These are phyloP conservation scores for Phaethornis superciliosus DNA, from an alignment of 2,113 vertebrate genomes.

Conservation along the genomic window DNA sequence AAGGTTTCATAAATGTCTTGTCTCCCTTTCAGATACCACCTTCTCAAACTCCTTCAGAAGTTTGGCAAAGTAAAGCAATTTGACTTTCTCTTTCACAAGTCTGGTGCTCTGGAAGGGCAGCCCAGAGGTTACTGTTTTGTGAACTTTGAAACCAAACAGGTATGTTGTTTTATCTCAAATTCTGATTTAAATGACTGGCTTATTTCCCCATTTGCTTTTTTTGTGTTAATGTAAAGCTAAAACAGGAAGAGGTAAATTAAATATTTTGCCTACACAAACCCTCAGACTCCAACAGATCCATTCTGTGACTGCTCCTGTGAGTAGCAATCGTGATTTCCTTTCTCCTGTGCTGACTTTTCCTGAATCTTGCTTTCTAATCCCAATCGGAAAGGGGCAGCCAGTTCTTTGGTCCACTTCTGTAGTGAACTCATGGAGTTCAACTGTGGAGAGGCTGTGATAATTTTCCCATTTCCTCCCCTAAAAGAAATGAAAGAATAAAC, in stretches of 20 bases:
- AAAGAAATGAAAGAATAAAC: neutral
- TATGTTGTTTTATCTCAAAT: constrained; percentile 19
- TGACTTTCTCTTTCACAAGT: constrained; percentile 98
- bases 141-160: constrained; percentile 97
- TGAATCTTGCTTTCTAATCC: neutral
- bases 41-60: constrained; percentile 95
- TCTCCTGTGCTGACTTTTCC: neutral
- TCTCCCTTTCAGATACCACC: constrained; percentile 84
- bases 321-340: neutral
- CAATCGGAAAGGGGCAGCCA: neutral
- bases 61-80: constrained; percentile 98
- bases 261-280: neutral
- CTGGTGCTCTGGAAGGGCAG: constrained; percentile 94
- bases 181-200: neutral
- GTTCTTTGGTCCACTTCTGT: neutral
- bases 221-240: neutral
- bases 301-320: neutral
- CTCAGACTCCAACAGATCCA: neutral
- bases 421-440: neutral
- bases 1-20: neutral
- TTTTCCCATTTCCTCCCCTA: neutral
- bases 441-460: accelerated
- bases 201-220: neutral
- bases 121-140: constrained; percentile 98
- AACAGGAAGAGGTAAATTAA: neutral